A percentile compares a stretch with the other conserved stretches of the same genome.
These are phyloP conservation scores for Odontomachus brunneus DNA, from an alignment of 1,140 invertebrate genomes.

Conservation along the genomic window DNA sequence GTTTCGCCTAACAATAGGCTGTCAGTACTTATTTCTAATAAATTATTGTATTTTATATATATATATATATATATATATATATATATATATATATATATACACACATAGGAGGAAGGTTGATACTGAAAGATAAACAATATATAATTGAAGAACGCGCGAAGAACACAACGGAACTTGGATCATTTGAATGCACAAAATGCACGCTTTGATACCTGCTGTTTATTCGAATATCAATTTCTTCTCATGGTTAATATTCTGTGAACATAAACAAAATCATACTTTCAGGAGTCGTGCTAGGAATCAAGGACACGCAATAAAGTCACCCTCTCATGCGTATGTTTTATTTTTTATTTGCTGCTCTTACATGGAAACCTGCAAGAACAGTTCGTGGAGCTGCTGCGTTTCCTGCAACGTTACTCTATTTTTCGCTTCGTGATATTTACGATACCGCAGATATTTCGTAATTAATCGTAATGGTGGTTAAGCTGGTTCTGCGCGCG, in stretches of 20 bases:
- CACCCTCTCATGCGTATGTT: background rate
- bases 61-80: too few relatives aligned
- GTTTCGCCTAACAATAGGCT: too few relatives aligned
- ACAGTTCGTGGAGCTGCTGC: background rate
- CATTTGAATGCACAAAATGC: background rate
- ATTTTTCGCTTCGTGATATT: background rate
- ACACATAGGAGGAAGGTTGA: too few relatives aligned
- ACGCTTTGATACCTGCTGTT: background rate
- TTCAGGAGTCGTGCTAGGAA: constrained; percentile 7
- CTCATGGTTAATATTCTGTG: background rate
- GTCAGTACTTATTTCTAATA: too few relatives aligned
- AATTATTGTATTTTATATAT: too few relatives aligned
- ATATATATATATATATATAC: too few relatives aligned
- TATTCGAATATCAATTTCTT: background rate
- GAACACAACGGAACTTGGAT: too few relatives aligned
- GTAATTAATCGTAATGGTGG: background rate
- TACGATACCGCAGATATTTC: background rate
- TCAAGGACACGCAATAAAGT: constrained; percentile 7
- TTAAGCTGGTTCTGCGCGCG: too few relatives aligned
- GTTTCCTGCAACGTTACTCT: background rate
- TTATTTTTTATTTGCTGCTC: constrained; percentile 15
- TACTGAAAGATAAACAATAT: too few relatives aligned
- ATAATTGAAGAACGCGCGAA: too few relatives aligned
- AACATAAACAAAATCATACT: background rate
- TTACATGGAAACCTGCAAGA: constrained; percentile 8